Percentiles rank a stretch among this genome's conserved stretches.
These are phyloP conservation scores for Siniperca chuatsi DNA, from an alignment of 2,113 vertebrate genomes.

Conservation along the genomic window DNA sequence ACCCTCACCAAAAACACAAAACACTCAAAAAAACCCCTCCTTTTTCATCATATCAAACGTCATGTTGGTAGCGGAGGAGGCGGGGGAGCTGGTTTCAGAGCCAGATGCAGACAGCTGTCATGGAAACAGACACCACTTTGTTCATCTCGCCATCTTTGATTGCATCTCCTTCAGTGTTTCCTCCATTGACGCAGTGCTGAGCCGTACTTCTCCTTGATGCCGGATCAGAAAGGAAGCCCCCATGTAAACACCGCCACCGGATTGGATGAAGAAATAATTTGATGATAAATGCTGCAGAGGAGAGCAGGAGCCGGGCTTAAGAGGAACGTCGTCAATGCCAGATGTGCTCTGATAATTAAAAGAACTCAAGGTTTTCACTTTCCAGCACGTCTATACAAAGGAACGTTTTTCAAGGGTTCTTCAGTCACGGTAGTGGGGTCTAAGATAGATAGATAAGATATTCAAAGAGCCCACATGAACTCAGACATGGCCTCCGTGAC, in stretches of 20 bases:
- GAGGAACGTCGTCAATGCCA: not conserved
- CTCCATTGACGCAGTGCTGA: not conserved
- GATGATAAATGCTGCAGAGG: not conserved
- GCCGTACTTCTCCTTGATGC: conserved; percentile 12
- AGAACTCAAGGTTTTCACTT: not conserved
- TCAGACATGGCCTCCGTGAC: too few relatives aligned
- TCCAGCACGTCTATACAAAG: too few relatives aligned
- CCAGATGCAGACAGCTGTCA: conserved; percentile 49
- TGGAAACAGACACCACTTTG: conserved; percentile 61
- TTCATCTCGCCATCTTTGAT: conserved; percentile 17
- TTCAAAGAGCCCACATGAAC: not conserved
- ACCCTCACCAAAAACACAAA: not conserved
- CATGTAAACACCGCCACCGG: not conserved
- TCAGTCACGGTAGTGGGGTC: not conserved
- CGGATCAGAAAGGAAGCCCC: conserved; percentile 3
- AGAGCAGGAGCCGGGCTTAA: not conserved
- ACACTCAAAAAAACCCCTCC: not conserved
- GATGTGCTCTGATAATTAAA: not conserved
- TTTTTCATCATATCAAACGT: not conserved
- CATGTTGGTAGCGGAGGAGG: not conserved
- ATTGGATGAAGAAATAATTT: not conserved
- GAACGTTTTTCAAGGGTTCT: not conserved
- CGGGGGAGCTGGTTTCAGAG: conserved; percentile 25
- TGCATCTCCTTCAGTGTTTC: conserved; percentile 9
- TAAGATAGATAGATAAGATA: not conserved